Evolutionary conservation across 35 echinoderm and acorn worm species (phyloP), one percentile per base, ranked within the genome.

Genomic region (Patiria miniata): DNA sequence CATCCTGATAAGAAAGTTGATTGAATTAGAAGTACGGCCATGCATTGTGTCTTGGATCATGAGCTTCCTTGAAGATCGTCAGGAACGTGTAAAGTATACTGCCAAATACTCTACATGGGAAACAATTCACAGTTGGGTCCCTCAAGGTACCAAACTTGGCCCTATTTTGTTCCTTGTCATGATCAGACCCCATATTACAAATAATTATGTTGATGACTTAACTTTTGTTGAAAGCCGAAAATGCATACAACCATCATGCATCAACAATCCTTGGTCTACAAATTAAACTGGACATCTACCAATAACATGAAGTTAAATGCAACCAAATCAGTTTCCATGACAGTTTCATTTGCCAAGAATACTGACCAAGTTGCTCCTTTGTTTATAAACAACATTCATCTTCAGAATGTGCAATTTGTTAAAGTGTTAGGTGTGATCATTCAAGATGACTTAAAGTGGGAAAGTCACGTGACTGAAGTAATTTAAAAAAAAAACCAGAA

Each of bases 141-240:
- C 7, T n/a, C 54, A 57, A 57, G 54, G 54, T 57, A 57, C 54
- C 54, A 57, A 57, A 57, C 54, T 57, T 57, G 54, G 15, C 22
- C 54, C 54, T 57, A 57, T 57, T 57, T 57, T 57, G 22, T 57
- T 57, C 54, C 54, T 57, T 57, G 54, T 57, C 54, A 57, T 57
- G 54, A 57, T 57, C 2, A 57, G 22, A 57, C 54, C 22, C 54
- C 54, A 57, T 57, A 1, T 57, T 57, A 57, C 54, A 57, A 57
- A 57, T 57, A 57, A n/a, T n/a, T n/a, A n/a, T 57, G 54, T 57
- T 57, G 54, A 57, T 57, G 54, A 57, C 54, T n/a, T 57, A 18
- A 57, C 54, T n/a, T 57, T 57, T 57, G 54, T 57, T 57, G 54
- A 57, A 57, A 57, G 54, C 54, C 54, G 54, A n/a, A 57, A 57